phyloP scores from a whole-genome alignment of 2,797 vertebrate genomes.

The Brachymystax lenok region DNA sequence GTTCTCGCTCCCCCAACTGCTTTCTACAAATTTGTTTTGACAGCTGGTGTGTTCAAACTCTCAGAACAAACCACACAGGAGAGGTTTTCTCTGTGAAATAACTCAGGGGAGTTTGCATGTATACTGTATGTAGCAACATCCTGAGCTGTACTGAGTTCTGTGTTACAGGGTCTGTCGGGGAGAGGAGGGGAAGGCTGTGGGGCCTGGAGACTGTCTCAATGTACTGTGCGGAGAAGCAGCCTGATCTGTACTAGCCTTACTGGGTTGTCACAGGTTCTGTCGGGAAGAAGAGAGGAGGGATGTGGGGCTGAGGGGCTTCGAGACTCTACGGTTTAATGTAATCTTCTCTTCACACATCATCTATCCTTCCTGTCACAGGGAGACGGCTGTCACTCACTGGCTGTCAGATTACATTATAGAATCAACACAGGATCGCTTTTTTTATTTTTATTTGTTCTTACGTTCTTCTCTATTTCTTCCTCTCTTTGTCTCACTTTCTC shows the following conservation, averaged over 20 bases:
- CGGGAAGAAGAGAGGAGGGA: neutral
- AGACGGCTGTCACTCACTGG: constrained; percentile 30
- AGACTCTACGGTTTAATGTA: neutral
- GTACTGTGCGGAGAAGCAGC: neutral
- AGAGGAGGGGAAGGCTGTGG: neutral
- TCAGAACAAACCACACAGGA: neutral
- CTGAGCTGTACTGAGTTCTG: neutral
- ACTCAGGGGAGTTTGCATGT: neutral
- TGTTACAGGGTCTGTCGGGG: neutral
- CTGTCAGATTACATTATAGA: constrained; percentile 31
- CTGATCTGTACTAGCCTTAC: neutral
- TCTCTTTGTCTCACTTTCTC: neutral
- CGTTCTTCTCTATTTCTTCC: neutral
- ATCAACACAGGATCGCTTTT: neutral
- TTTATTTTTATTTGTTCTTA: neutral
- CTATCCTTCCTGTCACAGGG: neutral
- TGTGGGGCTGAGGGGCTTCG: neutral
- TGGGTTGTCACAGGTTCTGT: neutral
- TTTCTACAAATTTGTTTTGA: constrained; percentile 7
- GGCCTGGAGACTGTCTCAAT: neutral
- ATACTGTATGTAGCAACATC: neutral
- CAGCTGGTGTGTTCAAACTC: neutral
- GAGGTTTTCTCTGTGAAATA: neutral
- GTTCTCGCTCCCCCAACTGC: neutral
- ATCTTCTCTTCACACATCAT: constrained; percentile 16